These are phyloP conservation scores for Pristionchus fissidentatus DNA, from an alignment of 2,888 invertebrate species.

Conservation along the genomic window DNA sequence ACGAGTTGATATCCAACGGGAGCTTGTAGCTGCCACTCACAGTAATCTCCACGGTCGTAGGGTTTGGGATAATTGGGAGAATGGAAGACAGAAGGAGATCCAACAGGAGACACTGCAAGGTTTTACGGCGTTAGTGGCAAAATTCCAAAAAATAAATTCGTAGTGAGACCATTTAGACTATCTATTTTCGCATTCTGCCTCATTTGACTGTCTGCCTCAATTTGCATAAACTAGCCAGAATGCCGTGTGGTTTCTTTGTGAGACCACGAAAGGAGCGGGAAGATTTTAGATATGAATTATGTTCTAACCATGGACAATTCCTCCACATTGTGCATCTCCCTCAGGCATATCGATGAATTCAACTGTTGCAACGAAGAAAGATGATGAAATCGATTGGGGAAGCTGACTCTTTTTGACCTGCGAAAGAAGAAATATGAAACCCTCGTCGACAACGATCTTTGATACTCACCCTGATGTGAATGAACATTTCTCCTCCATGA, in stretches of 20 bases:
- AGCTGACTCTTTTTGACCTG: conserved; percentile 25
- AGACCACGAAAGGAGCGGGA: no score
- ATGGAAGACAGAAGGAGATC: conserved; percentile 50
- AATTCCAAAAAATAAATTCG: not conserved
- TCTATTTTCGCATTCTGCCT: no score
- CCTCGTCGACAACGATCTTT: not conserved
- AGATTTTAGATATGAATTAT: no score
- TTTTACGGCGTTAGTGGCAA: conserved; percentile 51
- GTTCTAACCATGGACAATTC: conserved; percentile 46
- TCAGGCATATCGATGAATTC: conserved; percentile 37
- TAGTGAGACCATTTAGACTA: no score
- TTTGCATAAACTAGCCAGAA: no score
- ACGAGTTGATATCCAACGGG: conserved; percentile 64
- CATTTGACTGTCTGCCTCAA: no score
- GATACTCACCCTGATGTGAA: conserved; percentile 54
- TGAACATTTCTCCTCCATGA: conserved; percentile 63
- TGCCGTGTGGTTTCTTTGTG: no score
- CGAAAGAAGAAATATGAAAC: not conserved
- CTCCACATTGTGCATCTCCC: conserved; percentile 51
- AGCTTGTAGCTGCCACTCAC: conserved; percentile 67
- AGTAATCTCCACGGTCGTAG: conserved; percentile 61
- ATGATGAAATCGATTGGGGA: not conserved
- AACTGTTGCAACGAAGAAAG: conserved; percentile 19
- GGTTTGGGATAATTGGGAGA: conserved; percentile 64
- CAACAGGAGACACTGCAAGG: conserved; percentile 21